Percentiles rank a stretch among this genome's conserved stretches.
These are phyloP conservation scores for Nemotelus pantherinus DNA, from an alignment of 2,888 invertebrate genomes.

Conservation along the genomic window DNA sequence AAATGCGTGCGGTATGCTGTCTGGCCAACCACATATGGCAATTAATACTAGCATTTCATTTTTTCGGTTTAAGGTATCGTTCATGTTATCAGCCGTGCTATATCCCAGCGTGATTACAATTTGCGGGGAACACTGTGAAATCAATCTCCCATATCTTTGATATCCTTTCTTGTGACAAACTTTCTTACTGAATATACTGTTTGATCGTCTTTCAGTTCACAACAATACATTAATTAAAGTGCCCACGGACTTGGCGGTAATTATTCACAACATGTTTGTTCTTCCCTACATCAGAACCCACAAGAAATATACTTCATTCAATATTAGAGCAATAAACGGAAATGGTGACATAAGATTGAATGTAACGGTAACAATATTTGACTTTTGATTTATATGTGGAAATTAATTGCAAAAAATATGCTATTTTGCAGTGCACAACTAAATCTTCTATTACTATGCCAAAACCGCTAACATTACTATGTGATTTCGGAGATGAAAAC, in stretches of 20 bases:
- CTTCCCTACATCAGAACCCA: not conserved
- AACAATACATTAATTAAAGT: slow-evolving; percentile 16
- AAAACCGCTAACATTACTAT: not conserved
- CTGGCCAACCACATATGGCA: no score
- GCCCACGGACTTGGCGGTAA: not conserved
- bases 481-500: not conserved
- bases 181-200: no score
- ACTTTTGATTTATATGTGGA: no score
- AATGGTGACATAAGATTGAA: not conserved
- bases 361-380: not conserved
- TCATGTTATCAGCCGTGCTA: no score
- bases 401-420: not conserved
- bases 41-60: no score
- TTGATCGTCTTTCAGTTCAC: not conserved
- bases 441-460: not conserved
- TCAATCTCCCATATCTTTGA: no score
- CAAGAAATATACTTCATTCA: slow-evolving; percentile 10
- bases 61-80: no score
- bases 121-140: no score
- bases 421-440: slow-evolving; percentile 1
- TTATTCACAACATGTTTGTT: slow-evolving; percentile 6
- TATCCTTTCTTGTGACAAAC: no score
- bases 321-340: not conserved
- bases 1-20: no score
- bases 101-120: no score